Percentiles rank a stretch among this genome's conserved stretches.
These are phyloP conservation scores for Cryptoprocta ferox DNA, from an alignment of 2,797 vertebrate genomes.

Conservation along the genomic window DNA sequence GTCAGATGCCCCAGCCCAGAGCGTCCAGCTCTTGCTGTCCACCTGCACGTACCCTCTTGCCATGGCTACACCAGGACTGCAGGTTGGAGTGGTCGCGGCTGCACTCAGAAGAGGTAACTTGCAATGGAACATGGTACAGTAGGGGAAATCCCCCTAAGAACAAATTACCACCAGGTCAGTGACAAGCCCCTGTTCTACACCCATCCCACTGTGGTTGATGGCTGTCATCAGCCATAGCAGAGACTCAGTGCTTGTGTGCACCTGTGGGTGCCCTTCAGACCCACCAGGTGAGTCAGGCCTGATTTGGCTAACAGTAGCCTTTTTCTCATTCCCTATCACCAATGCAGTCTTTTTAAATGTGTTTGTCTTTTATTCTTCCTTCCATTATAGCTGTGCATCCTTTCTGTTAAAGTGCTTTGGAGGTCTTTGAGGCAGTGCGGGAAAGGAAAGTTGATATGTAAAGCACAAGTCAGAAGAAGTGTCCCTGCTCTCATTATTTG, in stretches of 20 bases:
- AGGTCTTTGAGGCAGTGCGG: not conserved
- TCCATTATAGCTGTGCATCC: not conserved
- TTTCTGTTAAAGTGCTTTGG: not conserved
- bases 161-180: not conserved
- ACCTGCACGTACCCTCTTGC: not conserved
- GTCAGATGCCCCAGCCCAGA: slow-evolving; percentile 4
- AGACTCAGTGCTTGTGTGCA: not conserved
- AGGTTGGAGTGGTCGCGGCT: not conserved
- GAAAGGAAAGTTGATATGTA: not conserved
- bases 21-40: slow-evolving; percentile 17
- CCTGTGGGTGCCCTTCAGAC: not conserved
- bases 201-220: too few relatives aligned
- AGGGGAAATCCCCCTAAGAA: not conserved
- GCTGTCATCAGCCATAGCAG: not conserved
- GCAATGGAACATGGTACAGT: not conserved
- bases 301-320: not conserved
- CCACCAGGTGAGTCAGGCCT: not conserved
- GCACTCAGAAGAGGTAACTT: not conserved
- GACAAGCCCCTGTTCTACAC: not conserved
- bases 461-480: not conserved
- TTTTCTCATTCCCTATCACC: not conserved
- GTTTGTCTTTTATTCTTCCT: not conserved
- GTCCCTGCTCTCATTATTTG: not conserved
- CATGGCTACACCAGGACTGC: slow-evolving; percentile 15
- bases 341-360: not conserved